phyloP scores from a whole-genome alignment of 2,888 invertebrate genomes.

The Drosophila mettleri region DNA sequence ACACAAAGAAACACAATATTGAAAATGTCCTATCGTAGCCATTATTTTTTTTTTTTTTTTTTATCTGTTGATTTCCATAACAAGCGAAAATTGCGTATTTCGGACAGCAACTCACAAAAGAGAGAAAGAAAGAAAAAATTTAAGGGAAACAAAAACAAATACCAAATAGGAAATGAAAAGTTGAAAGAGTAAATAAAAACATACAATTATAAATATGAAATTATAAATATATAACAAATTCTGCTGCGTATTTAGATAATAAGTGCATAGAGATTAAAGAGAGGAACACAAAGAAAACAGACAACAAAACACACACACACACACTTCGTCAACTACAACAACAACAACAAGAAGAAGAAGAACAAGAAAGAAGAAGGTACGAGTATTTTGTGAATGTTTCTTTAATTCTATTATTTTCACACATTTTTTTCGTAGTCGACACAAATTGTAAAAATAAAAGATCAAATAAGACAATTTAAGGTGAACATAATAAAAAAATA shows the following conservation, averaged over 20 bases:
- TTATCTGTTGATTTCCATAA: constrained; percentile 6
- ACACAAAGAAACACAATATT: no score
- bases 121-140: constrained; percentile 1
- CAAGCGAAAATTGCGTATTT: constrained; percentile 23
- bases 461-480: constrained; percentile 22
- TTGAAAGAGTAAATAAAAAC: not conserved
- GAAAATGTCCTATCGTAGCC: constrained; percentile 36
- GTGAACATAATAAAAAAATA: constrained; percentile 39
- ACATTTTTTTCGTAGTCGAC: constrained; percentile 31
- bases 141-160: constrained; percentile 3
- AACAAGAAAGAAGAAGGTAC: constrained; percentile 38
- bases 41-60: constrained; percentile 24
- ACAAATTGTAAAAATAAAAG: constrained; percentile 46
- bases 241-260: constrained; percentile 43
- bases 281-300: constrained; percentile 4
- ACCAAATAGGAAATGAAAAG: constrained; percentile 3
- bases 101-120: constrained; percentile 17
- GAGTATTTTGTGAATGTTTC: constrained; percentile 51
- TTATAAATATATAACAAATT: constrained; percentile 2
- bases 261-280: constrained; percentile 49
- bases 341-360: constrained; percentile 14
- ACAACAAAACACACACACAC: not conserved
- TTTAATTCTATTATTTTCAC: constrained; percentile 18
- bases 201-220: constrained; percentile 2
- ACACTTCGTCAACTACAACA: no score